Conservation (phyloP, 2,113 vertebrate genomes). For the Caracal caracal region DNA sequence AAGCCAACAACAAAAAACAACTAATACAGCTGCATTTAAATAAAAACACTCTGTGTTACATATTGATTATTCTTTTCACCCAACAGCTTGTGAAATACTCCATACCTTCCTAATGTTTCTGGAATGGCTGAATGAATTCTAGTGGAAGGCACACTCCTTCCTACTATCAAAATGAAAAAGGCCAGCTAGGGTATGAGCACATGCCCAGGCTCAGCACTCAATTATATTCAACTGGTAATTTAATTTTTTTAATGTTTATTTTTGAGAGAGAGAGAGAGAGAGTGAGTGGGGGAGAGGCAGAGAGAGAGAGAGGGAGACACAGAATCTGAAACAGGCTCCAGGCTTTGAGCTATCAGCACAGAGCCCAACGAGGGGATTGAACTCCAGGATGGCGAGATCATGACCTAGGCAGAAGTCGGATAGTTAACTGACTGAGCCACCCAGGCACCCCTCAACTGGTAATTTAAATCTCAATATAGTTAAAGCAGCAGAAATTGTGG, state of each 20-base stretch:
- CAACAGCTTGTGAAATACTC: neutral
- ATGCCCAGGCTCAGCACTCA: neutral
- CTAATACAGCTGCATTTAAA: neutral
- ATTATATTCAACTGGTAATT: too few relatives aligned
- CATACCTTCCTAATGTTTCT: neutral
- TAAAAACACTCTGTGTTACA: neutral
- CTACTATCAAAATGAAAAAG: neutral
- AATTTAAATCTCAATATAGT: neutral
- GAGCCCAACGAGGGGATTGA: too few relatives aligned
- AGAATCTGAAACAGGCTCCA: too few relatives aligned
- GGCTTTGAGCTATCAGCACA: too few relatives aligned
- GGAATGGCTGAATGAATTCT: neutral
- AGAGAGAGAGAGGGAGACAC: too few relatives aligned
- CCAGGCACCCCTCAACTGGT: neutral
- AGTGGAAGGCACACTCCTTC: neutral
- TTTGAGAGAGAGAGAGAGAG: too few relatives aligned
- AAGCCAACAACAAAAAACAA: neutral
- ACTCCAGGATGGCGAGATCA: too few relatives aligned
- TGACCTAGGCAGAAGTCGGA: too few relatives aligned
- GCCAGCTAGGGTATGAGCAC: neutral
- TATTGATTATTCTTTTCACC: neutral
- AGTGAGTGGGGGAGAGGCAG: too few relatives aligned
- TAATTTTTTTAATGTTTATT: too few relatives aligned
- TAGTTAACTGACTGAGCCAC: too few relatives aligned
- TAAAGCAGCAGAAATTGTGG: neutral